A percentile compares a stretch with the other conserved stretches of the same genome.
These are phyloP conservation scores for Smittia aterrima DNA, from an alignment of 2,888 invertebrate species.

Conservation along the genomic window DNA sequence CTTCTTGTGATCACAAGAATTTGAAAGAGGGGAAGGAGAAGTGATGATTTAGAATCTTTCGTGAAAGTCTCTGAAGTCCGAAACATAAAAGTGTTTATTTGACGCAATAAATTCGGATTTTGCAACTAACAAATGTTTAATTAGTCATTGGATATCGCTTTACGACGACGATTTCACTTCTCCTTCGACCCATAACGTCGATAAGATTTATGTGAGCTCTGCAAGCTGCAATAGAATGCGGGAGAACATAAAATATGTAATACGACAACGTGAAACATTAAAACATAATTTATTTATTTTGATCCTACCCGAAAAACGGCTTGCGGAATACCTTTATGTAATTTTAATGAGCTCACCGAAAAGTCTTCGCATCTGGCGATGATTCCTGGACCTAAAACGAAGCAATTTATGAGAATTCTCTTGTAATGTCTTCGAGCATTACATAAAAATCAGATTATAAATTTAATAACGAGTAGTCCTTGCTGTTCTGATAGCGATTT, in stretches of 20 bases:
- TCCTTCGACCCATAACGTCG: background rate
- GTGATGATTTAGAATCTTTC: background rate
- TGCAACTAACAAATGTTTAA: background rate
- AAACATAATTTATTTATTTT: conserved; percentile 39
- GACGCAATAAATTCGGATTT: background rate
- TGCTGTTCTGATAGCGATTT: background rate
- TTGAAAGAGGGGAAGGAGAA: too few species aligned
- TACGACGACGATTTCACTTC: background rate
- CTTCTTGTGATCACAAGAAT: too few species aligned
- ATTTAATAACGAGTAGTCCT: background rate
- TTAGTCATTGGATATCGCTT: conserved; percentile 8
- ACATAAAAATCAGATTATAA: background rate
- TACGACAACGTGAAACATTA: conserved; percentile 41
- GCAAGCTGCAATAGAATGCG: conserved; percentile 4
- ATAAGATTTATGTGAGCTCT: conserved; percentile 12
- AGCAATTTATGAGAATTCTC: conserved; percentile 19
- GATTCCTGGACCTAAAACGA: background rate
- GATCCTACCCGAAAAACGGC: conserved; percentile 6
- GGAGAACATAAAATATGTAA: conserved; percentile 36
- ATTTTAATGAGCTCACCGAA: conserved; percentile 34
- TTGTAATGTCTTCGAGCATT: conserved; percentile 1
- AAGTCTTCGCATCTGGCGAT: background rate
- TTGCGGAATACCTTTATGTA: conserved; percentile 32
- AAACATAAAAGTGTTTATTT: too few species aligned
- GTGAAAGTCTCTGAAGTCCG: background rate